Conservation (phyloP, 2,888 invertebrate species). For the Volucella bombylans region DNA sequence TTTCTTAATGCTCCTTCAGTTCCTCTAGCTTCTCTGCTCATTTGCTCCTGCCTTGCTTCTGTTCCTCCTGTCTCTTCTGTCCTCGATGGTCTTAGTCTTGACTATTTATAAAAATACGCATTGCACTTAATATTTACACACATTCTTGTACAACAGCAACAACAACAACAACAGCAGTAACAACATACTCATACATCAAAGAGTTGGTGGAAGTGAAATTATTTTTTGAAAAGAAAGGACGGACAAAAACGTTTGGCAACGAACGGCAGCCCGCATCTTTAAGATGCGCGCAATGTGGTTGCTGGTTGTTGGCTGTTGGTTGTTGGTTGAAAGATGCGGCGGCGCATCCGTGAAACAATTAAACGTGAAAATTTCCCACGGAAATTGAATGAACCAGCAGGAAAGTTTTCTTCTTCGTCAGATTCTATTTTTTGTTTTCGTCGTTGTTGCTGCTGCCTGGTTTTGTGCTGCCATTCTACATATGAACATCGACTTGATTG, state of each 20-base stretch:
- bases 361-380: conserved; percentile 72
- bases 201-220: conserved; percentile 26
- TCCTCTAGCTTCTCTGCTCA: too few relatives aligned
- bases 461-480: conserved; percentile 12
- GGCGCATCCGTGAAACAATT: conserved; percentile 67
- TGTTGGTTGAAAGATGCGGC: background rate
- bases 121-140: conserved; percentile 46
- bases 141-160: background rate
- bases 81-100: conserved; percentile 6
- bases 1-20: background rate
- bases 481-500: conserved; percentile 41
- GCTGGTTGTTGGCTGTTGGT: too few relatives aligned
- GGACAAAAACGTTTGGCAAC: conserved; percentile 4
- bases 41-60: background rate
- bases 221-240: conserved; percentile 48
- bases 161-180: background rate
- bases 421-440: conserved; percentile 17
- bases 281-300: conserved; percentile 26
- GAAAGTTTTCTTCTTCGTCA: conserved; percentile 57
- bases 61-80: conserved; percentile 18
- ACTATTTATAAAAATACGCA: conserved; percentile 51
- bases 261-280: conserved; percentile 52
- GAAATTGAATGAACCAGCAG: conserved; percentile 71
- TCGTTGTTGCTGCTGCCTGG: conserved; percentile 1
- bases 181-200: background rate